Conservation (phyloP, 2,113 vertebrate genomes). For the Fregetta grallaria region DNA sequence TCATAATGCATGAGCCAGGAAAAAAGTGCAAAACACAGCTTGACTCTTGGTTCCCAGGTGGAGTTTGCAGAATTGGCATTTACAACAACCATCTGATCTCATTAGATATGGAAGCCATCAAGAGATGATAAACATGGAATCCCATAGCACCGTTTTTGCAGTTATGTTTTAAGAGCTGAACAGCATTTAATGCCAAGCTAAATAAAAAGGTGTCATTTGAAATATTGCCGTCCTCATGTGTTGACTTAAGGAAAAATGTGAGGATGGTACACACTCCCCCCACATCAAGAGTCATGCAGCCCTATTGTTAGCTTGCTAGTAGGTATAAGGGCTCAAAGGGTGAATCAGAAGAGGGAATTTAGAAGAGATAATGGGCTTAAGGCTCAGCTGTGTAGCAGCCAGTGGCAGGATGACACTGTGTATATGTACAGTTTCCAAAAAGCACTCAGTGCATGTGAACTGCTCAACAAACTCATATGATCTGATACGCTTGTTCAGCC, state of each 20-base stretch:
- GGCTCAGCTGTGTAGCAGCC: background rate
- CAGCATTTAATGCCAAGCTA: background rate
- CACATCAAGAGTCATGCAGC: background rate
- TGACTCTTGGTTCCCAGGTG: background rate
- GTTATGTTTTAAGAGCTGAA: background rate
- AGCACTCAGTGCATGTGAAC: background rate
- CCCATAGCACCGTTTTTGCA: background rate
- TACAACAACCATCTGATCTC: background rate
- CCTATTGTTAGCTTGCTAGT: background rate
- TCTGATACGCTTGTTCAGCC: background rate
- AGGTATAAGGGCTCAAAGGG: background rate
- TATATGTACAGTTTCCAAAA: background rate
- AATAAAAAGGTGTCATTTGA: background rate
- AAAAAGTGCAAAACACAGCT: background rate
- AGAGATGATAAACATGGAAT: background rate
- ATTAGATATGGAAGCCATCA: background rate
- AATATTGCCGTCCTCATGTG: background rate
- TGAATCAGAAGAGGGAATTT: background rate
- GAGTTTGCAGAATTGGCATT: background rate
- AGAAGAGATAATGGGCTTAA: background rate
- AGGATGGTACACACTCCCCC: accelerated
- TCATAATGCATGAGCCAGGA: background rate
- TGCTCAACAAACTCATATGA: background rate
- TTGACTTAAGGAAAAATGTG: background rate
- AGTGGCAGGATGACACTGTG: background rate